Percentiles rank a stretch among this genome's conserved stretches.
Evolutionary conservation across 2,797 vertebrate species (phyloP).

Genomic region (Loris lydekkerianus): DNA sequence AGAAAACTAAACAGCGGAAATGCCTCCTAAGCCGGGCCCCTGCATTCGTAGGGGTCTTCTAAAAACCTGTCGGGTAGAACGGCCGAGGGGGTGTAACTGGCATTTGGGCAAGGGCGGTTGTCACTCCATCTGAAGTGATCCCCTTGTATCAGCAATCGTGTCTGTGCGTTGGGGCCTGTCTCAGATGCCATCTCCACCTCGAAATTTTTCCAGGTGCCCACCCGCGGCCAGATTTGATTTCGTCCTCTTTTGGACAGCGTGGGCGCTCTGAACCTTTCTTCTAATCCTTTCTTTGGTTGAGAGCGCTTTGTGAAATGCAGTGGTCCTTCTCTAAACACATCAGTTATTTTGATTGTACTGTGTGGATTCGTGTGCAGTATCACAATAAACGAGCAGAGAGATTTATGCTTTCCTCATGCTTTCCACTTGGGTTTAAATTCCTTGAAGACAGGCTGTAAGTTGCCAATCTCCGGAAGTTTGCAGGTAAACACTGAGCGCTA

Average conservation of each 20-base stretch:
- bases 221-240: neutral
- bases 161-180: slow-evolving; percentile 13
- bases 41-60: neutral
- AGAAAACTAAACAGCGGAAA: neutral
- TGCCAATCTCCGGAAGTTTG: slow-evolving; percentile 35
- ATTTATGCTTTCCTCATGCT: neutral
- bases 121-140: neutral
- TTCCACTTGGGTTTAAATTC: slow-evolving; percentile 44
- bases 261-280: neutral
- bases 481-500: slow-evolving; percentile 1
- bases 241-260: neutral
- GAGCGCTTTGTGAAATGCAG: neutral
- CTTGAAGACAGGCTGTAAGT: slow-evolving; percentile 5
- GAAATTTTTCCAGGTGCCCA: slow-evolving; percentile 24
- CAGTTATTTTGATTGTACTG: neutral
- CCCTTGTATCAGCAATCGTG: neutral
- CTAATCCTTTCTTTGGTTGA: neutral
- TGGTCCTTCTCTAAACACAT: neutral
- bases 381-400: neutral
- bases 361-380: neutral
- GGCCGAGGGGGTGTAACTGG: neutral
- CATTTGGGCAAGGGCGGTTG: neutral
- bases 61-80: neutral
- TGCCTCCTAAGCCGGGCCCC: neutral
- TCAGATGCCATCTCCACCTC: neutral